Evolutionary conservation across 2,797 vertebrate species (phyloP).

Genomic region (Sebastiscus albofasciatus): DNA sequence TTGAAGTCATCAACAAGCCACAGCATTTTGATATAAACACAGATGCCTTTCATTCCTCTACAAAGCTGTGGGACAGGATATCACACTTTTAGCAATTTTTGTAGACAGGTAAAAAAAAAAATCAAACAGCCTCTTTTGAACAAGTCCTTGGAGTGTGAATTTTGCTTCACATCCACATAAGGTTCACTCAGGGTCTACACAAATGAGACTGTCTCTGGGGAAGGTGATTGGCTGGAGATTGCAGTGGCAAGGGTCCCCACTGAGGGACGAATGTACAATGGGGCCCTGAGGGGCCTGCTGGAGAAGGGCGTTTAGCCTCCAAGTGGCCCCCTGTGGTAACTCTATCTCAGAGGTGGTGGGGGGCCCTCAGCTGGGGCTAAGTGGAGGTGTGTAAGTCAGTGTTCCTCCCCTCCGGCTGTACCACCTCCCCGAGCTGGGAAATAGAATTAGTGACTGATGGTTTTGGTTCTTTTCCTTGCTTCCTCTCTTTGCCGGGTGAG

Average conservation of each 20-base stretch:
- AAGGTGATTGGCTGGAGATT: slow-evolving; percentile 78
- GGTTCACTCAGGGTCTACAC: slow-evolving; percentile 70
- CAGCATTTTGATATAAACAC: background rate
- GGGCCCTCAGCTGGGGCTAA: slow-evolving; percentile 83
- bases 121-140: slow-evolving; percentile 26
- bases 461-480: slow-evolving; percentile 70
- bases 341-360: slow-evolving; percentile 84
- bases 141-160: slow-evolving; percentile 64
- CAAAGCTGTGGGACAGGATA: background rate
- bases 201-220: slow-evolving; percentile 76
- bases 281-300: slow-evolving; percentile 76
- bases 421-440: slow-evolving; percentile 79
- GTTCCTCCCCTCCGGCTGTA: slow-evolving; percentile 81
- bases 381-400: slow-evolving; percentile 83
- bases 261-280: slow-evolving; percentile 82
- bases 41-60: background rate
- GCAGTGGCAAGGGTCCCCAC: slow-evolving; percentile 78
- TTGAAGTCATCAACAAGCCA: slow-evolving; percentile 20
- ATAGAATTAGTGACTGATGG: slow-evolving; percentile 81
- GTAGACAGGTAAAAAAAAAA: slow-evolving; percentile 39
- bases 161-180: slow-evolving; percentile 60
- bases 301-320: slow-evolving; percentile 79
- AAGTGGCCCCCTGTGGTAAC: slow-evolving; percentile 81
- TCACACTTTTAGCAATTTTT: slow-evolving; percentile 32
- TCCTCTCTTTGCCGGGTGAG: slow-evolving; percentile 56